phyloP scores from a whole-genome alignment of 2,113 vertebrate species.

The Meleagris gallopavo region DNA sequence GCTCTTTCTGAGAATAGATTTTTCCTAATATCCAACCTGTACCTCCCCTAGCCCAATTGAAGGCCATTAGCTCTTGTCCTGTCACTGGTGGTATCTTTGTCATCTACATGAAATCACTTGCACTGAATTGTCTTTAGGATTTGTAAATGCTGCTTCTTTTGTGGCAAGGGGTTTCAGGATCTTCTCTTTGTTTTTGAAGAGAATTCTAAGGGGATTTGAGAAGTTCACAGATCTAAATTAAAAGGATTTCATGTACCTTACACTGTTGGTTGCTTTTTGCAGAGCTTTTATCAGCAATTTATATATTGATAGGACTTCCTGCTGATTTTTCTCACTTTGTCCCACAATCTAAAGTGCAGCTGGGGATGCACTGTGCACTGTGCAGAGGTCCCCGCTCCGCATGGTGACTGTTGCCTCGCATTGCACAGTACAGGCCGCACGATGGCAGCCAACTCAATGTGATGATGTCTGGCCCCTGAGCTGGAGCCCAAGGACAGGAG shows the following conservation, averaged over 20 bases:
- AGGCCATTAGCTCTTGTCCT: no score
- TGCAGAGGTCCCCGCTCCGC: background rate
- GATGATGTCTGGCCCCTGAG: background rate
- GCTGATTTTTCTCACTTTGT: background rate
- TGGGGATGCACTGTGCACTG: background rate
- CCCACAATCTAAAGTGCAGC: fast-evolving
- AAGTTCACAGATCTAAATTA: background rate
- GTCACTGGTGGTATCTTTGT: background rate
- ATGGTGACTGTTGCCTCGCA: background rate
- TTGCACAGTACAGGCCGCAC: constrained; percentile 22
- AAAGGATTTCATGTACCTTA: fast-evolving
- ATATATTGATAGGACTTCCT: background rate
- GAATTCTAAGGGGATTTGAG: background rate
- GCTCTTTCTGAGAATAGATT: no score
- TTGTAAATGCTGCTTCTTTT: background rate
- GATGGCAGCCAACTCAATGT: constrained; percentile 74
- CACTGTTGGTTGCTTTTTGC: background rate
- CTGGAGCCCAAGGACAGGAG: background rate
- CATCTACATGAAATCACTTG: background rate
- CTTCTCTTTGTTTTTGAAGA: background rate
- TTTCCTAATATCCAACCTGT: no score
- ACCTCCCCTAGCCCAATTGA: no score
- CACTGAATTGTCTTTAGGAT: background rate
- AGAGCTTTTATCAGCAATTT: background rate
- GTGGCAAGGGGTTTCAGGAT: background rate